Evolutionary conservation across 1,140 invertebrate genomes (phyloP), one percentile per base, ranked within the genome.

Genomic region (Drosophila jambulina): DNA sequence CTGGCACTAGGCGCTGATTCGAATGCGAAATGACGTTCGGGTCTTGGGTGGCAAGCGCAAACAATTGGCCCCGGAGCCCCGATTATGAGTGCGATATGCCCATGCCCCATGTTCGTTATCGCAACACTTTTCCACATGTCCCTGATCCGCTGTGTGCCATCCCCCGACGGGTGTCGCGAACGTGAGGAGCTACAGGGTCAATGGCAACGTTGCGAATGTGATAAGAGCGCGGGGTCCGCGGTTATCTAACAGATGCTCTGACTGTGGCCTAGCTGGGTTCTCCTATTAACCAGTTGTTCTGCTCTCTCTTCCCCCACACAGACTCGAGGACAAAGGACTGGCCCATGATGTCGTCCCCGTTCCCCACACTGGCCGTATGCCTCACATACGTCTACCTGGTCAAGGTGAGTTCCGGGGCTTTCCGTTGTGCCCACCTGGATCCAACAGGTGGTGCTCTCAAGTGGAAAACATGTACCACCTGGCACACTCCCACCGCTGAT

Each of bases 301-400:
- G 1, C 17, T 25, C 25, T 53, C 29, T 17, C 5, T 51, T 60
- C 12, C 59, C 63, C 78, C 46, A 42, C 74, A 92, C 92, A 97
- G 97, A 97, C 94, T 94, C 95, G 27, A 94, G 97, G 82, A 97
- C 97, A 65, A 96, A 96, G 80, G 95, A 97, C 90, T 98, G 97
- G 97, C 94, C 96, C 46, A 93, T 98, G 80, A 98, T 98, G 96
- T 95, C 95, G 58, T 96, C 96, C 68, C 97, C 97, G 45, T 95
- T 96, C 60, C 97, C 97, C 42, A 98, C 97, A 23, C 88, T 97
- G 76, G 93, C 94, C 69, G 95, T 97, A 72, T 97, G 96, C 90
- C 92, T 97, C 53, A 93, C 94, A 67, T 97, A 97, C 82, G 95
- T 97, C 27, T 96, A 96, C 87, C 83, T 96, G 74, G 96, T 97